These are phyloP conservation scores for Hypotaenidia okinawae DNA, from an alignment of 2,797 vertebrate species.

Conservation along the genomic window DNA sequence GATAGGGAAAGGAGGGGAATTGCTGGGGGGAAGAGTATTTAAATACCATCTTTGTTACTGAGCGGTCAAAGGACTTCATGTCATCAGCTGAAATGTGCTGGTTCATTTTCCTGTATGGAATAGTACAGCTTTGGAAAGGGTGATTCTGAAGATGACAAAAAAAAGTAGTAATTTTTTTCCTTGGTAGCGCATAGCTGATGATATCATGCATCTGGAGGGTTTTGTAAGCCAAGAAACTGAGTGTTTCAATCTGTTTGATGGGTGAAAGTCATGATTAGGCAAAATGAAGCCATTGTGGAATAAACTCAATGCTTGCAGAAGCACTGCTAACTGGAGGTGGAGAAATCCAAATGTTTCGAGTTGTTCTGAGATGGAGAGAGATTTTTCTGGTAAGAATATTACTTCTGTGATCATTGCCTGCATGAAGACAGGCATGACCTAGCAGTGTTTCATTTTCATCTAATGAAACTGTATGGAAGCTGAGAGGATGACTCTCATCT, in stretches of 20 bases:
- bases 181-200: background rate
- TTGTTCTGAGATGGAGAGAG: background rate
- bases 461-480: background rate
- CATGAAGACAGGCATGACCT: background rate
- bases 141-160: background rate
- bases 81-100: background rate
- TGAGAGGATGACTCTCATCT: background rate
- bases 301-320: background rate
- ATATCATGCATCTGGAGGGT: background rate
- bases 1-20: background rate
- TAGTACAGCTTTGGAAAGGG: background rate
- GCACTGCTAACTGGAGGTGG: background rate
- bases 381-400: background rate
- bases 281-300: background rate
- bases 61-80: background rate
- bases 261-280: background rate
- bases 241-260: background rate
- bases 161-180: background rate
- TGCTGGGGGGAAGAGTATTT: constrained; percentile 48
- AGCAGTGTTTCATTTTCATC: constrained; percentile 26
- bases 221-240: background rate
- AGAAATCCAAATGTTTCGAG: background rate
- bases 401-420: background rate
- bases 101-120: background rate
- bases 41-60: constrained; percentile 37